phyloP scores from a whole-genome alignment of 2,113 vertebrate species.

The Nesogale talazaci region DNA sequence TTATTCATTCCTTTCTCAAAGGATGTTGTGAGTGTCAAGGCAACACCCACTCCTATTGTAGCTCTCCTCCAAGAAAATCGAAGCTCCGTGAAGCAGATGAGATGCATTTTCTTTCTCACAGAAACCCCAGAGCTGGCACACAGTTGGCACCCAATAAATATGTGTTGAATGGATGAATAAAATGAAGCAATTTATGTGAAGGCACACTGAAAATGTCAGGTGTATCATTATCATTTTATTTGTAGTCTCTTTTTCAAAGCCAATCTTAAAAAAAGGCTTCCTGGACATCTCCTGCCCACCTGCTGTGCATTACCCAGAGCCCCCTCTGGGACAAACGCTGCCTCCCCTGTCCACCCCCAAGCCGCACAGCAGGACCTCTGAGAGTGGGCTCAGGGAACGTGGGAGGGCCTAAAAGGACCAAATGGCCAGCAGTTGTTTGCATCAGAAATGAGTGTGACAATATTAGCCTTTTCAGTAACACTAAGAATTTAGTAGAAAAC shows the following conservation, averaged over 20 bases:
- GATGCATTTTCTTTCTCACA: constrained; percentile 6
- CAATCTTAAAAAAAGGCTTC: constrained; percentile 55
- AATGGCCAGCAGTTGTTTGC: constrained; percentile 12
- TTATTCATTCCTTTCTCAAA: constrained; percentile 40
- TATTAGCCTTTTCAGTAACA: constrained; percentile 22
- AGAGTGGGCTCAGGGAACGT: constrained; percentile 29
- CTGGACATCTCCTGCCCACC: not conserved
- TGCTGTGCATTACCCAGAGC: not conserved
- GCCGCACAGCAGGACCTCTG: constrained; percentile 20
- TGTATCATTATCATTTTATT: constrained; percentile 58
- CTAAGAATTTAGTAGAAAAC: constrained; percentile 9
- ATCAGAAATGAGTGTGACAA: constrained; percentile 40
- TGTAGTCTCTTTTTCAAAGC: constrained; percentile 53
- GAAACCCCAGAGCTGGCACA: not conserved
- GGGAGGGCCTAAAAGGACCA: not conserved
- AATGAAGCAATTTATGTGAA: constrained; percentile 36
- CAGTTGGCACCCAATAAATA: constrained; percentile 10
- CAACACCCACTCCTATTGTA: not conserved
- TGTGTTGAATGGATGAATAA: constrained; percentile 52
- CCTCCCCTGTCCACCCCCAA: not conserved
- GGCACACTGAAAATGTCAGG: constrained; percentile 39
- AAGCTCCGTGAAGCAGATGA: constrained; percentile 1
- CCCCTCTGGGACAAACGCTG: constrained; percentile 24
- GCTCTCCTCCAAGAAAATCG: not conserved
- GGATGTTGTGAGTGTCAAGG: not conserved